Base-by-base conservation (phyloP, 2,113 vertebrate species). In the Notarius lentiginosus region DNA sequence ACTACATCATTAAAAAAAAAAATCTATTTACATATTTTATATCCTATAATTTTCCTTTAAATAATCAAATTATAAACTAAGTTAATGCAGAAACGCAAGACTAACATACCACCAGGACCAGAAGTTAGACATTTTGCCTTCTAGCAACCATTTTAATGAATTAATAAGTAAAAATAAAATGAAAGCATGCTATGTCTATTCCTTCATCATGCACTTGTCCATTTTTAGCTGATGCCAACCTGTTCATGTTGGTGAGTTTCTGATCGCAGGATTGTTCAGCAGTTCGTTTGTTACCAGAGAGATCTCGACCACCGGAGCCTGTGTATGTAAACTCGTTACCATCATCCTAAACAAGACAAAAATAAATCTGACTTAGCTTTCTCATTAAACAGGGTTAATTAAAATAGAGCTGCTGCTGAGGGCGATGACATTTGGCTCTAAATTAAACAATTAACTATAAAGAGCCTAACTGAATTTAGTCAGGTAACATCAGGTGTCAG, bases 221-320 rank as follows among this genome's bases (percentile, higher is more conserved):
- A 77, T 51, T 63, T 18, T 27, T 41, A 24, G 6, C 1, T 11
- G 4, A 47, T 34, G 51, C 94, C 0, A 90, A 99, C 98, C 98
- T 95, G 95, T 99, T 99, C 96, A 98, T 99, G 86, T 99, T 98
- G 89, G 97, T 99, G 61, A 99, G 97, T 79, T 99, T 99, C 90
- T 99, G 98, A 80, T 99, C 98, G 87, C 98, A 99, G 0, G 98
- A 99, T 89, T 99, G 98, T 65, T 99, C 98, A 0, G 98, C 98
- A 0, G 98, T 99, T 55, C 98, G 96, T 58, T 99, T 99, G 93
- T 99, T 99, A 58, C 98, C 98, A 0, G 98, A 99, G 1, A 99
- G 96, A 90, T 99, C 98, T 1, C 98, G 94, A 0, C 98, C 98
- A 0, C 98, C 98, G 0, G 98, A 99, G 7, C 98, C 98, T 0